A percentile compares a stretch with the other conserved stretches of the same genome.
Conservation (phyloP, 2,113 vertebrate species). For the Gila orcuttii region DNA sequence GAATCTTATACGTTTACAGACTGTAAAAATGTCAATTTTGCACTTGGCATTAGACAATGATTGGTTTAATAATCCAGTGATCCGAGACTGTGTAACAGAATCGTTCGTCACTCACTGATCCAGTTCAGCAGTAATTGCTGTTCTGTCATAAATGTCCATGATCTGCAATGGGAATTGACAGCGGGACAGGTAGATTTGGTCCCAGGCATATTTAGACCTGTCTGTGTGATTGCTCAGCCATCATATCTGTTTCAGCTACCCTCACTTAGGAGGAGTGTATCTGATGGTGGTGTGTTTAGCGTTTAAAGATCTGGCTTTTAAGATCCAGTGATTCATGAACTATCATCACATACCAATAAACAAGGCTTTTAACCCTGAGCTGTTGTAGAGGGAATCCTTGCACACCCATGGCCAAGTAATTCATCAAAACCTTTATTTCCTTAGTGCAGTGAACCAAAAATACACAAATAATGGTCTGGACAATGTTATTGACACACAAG, state of each 20-base stretch:
- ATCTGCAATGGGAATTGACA: neutral
- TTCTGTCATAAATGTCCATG: neutral
- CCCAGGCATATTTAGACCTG: neutral
- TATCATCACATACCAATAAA: neutral
- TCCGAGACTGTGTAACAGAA: neutral
- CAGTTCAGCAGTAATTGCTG: neutral
- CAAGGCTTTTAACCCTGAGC: conserved; percentile 12
- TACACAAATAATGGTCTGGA: neutral
- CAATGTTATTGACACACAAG: neutral
- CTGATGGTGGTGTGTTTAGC: neutral
- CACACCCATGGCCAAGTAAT: neutral
- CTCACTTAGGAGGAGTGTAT: neutral
- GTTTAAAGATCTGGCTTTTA: conserved; percentile 8
- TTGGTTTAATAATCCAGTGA: neutral
- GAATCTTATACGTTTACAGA: neutral
- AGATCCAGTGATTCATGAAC: neutral
- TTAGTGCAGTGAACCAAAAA: neutral
- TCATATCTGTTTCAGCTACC: neutral
- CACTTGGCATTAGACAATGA: neutral
- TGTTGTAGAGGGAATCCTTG: neutral
- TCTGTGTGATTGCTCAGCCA: neutral
- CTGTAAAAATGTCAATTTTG: neutral
- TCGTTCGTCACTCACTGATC: neutral
- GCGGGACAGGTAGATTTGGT: neutral
- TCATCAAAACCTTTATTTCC: neutral